Evolutionary conservation across 2,888 invertebrate species (phyloP).

Genomic region (Agrilus cyanescens): DNA sequence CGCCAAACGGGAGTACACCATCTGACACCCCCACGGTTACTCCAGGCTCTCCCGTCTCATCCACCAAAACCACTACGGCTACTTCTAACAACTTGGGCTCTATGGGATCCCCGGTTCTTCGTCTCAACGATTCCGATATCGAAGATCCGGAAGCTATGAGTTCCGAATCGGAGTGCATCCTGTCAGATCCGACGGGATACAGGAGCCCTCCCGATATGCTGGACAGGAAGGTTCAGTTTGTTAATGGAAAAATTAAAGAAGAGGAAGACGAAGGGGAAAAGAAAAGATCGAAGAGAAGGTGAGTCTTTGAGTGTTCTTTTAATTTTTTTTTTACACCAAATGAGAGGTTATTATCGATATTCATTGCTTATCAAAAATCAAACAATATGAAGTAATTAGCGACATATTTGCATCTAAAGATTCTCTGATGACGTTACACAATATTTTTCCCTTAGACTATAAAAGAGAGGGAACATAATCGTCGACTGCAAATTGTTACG

Average conservation of each 20-base stretch:
- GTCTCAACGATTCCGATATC: constrained; percentile 22
- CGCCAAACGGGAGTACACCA: constrained; percentile 9
- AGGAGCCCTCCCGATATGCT: constrained; percentile 22
- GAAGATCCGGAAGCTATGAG: constrained; percentile 25
- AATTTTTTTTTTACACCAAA: not conserved
- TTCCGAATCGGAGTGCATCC: constrained; percentile 33
- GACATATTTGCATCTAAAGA: too few relatives aligned
- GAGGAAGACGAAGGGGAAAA: constrained; percentile 26
- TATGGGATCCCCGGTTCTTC: constrained; percentile 16
- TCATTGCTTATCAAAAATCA: too few relatives aligned
- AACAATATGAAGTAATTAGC: too few relatives aligned
- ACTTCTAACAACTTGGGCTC: constrained; percentile 14
- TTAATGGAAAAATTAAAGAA: constrained; percentile 22
- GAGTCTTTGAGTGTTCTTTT: constrained; percentile 11
- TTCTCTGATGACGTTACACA: too few relatives aligned
- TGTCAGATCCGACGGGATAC: constrained; percentile 33
- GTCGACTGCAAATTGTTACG: too few relatives aligned
- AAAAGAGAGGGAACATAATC: too few relatives aligned
- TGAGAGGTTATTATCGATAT: too few relatives aligned
- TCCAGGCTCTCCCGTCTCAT: constrained; percentile 20
- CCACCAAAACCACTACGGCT: constrained; percentile 8
- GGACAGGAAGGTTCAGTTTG: constrained; percentile 41
- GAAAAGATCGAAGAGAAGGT: constrained; percentile 35
- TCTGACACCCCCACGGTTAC: constrained; percentile 19
- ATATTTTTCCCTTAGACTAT: too few relatives aligned